phyloP scores from a whole-genome alignment of 1,140 invertebrate species.

The Lordiphosa collinella region DNA sequence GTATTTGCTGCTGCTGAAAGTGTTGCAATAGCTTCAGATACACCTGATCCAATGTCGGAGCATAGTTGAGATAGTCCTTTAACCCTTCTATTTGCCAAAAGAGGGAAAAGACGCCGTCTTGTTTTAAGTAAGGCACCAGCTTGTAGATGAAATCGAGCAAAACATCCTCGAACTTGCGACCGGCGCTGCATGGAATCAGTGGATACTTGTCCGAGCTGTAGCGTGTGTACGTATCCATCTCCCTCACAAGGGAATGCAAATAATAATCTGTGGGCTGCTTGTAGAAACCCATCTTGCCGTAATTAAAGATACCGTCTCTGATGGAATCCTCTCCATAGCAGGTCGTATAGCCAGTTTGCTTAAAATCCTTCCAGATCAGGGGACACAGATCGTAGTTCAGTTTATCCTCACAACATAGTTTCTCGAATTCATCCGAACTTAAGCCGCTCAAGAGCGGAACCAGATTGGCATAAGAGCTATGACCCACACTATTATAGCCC shows the following conservation, averaged over 20 bases:
- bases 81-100: slow-evolving; percentile 51
- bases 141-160: slow-evolving; percentile 30
- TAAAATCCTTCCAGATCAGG: slow-evolving; percentile 35
- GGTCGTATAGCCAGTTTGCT: slow-evolving; percentile 25
- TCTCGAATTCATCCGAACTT: slow-evolving; percentile 81
- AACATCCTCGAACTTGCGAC: slow-evolving; percentile 29
- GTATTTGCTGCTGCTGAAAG: slow-evolving; percentile 62
- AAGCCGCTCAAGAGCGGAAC: slow-evolving; percentile 86
- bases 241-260: slow-evolving; percentile 28
- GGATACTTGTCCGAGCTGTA: slow-evolving; percentile 34
- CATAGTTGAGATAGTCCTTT: slow-evolving; percentile 40
- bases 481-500: slow-evolving; percentile 89
- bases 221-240: slow-evolving; percentile 25
- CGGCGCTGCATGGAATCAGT: slow-evolving; percentile 22
- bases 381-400: slow-evolving; percentile 1
- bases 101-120: slow-evolving; percentile 29
- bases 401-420: slow-evolving; percentile 81
- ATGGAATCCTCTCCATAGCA: slow-evolving; percentile 32
- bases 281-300: background rate
- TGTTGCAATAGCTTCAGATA: slow-evolving; percentile 20
- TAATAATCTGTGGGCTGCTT: slow-evolving; percentile 24
- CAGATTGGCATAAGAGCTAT: slow-evolving; percentile 90
- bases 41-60: slow-evolving; percentile 11
- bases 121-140: slow-evolving; percentile 23
- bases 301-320: slow-evolving; percentile 9